Conservation (phyloP, 2,113 vertebrate genomes). For the Salvelinus sp. region DNA sequence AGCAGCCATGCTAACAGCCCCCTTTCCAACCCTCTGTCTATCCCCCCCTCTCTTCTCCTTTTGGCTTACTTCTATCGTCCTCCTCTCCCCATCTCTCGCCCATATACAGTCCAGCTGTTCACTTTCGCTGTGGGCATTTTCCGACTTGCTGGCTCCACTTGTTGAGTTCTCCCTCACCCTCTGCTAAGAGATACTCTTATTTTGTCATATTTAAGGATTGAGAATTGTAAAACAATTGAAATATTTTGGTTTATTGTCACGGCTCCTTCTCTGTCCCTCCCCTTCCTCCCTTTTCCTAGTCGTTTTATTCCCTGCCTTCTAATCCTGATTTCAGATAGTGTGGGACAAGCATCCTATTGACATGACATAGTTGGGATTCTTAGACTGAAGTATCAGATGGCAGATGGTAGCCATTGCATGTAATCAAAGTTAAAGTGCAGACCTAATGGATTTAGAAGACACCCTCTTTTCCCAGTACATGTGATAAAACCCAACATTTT, state of each 20-base stretch:
- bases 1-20: background rate
- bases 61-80: constrained; percentile 2
- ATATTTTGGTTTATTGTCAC: background rate
- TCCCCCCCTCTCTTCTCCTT: constrained; percentile 22
- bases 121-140: background rate
- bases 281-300: background rate
- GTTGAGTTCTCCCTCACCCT: background rate
- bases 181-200: background rate
- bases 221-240: background rate
- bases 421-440: no score
- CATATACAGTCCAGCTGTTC: constrained; percentile 9
- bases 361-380: background rate
- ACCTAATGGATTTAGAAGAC: no score
- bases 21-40: background rate
- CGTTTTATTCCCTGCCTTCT: background rate
- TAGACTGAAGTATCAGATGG: background rate
- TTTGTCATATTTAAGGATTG: background rate
- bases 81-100: constrained; percentile 38
- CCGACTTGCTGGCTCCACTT: background rate
- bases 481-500: no score
- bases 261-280: background rate
- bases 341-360: background rate
- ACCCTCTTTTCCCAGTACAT: no score
- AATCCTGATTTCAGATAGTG: background rate
- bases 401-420: no score